Evolutionary conservation across 1,140 invertebrate genomes (phyloP).

Genomic region (Stenopsyche tienmushanensis): DNA sequence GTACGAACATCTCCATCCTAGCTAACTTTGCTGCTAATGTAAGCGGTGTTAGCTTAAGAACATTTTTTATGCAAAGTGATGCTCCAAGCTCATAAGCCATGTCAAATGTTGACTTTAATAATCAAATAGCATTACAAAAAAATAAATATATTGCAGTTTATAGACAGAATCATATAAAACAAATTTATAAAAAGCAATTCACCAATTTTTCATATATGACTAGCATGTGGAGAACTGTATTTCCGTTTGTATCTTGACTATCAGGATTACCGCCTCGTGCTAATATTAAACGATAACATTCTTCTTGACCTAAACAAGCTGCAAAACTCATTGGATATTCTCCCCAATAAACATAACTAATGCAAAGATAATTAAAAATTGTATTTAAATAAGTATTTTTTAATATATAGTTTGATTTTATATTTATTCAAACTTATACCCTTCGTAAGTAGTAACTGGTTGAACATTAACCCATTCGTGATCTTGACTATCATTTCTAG

Average conservation of each 20-base stretch:
- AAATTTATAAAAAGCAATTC: slow-evolving; percentile 40
- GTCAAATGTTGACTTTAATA: slow-evolving; percentile 81
- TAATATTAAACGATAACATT: slow-evolving; percentile 91
- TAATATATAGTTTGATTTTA: neutral
- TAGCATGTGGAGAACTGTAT: slow-evolving; percentile 94
- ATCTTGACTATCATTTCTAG: slow-evolving; percentile 80
- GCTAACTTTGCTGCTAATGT: slow-evolving; percentile 93
- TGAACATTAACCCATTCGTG: slow-evolving; percentile 90
- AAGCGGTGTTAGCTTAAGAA: slow-evolving; percentile 86
- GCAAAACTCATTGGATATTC: slow-evolving; percentile 97
- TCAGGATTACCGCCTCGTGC: slow-evolving; percentile 94
- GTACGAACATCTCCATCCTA: slow-evolving; percentile 91
- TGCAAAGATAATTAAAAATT: slow-evolving; percentile 25
- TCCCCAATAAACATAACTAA: slow-evolving; percentile 95
- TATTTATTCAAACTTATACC: slow-evolving; percentile 55
- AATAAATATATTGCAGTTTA: neutral
- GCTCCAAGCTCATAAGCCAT: slow-evolving; percentile 92
- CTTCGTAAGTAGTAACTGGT: slow-evolving; percentile 89
- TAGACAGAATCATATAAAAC: neutral
- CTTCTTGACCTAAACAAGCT: slow-evolving; percentile 94
- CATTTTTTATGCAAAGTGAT: slow-evolving; percentile 81
- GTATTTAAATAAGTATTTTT: slow-evolving; percentile 18
- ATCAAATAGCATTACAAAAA: slow-evolving; percentile 6
- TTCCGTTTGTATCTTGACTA: slow-evolving; percentile 95
- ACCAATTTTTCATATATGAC: slow-evolving; percentile 95